Percentiles rank a stretch among this genome's conserved stretches.
phyloP scores from a whole-genome alignment of 2,113 vertebrate genomes.

The Apteryx owenii region DNA sequence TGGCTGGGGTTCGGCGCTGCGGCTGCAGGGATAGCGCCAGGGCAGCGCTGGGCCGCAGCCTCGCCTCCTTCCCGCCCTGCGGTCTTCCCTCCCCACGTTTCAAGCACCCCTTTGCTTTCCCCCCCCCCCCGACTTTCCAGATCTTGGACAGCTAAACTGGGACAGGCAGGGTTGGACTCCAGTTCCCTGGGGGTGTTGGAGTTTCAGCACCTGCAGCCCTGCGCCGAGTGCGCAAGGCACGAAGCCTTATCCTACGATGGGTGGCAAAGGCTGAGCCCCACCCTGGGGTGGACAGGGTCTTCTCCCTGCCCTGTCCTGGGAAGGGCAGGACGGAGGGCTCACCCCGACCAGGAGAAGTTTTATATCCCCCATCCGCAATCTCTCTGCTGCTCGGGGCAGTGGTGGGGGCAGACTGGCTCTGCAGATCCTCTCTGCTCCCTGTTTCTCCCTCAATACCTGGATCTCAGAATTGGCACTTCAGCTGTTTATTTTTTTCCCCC shows the following conservation, averaged over 20 bases:
- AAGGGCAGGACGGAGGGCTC: background rate
- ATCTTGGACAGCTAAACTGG: background rate
- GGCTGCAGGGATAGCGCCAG: background rate
- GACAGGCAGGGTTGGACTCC: background rate
- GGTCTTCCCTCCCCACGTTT: background rate
- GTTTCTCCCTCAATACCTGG: background rate
- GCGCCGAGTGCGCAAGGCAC: no score
- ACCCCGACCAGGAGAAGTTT: background rate
- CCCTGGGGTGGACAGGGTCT: rapidly evolving
- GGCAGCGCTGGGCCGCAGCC: background rate
- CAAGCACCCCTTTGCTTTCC: no score
- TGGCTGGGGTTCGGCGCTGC: background rate
- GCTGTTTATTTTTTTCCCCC: background rate
- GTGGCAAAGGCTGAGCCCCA: background rate
- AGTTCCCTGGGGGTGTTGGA: background rate
- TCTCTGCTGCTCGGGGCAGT: rapidly evolving
- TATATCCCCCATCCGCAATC: no score
- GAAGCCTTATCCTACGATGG: no score
- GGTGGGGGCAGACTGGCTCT: background rate
- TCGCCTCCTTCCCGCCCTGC: no score
- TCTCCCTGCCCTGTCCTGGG: background rate
- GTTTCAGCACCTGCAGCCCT: background rate
- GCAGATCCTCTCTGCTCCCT: background rate
- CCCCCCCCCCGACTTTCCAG: background rate
- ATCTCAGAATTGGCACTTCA: background rate